phyloP scores from a whole-genome alignment of 2,797 vertebrate genomes.

The Centroberyx gerrardi region DNA sequence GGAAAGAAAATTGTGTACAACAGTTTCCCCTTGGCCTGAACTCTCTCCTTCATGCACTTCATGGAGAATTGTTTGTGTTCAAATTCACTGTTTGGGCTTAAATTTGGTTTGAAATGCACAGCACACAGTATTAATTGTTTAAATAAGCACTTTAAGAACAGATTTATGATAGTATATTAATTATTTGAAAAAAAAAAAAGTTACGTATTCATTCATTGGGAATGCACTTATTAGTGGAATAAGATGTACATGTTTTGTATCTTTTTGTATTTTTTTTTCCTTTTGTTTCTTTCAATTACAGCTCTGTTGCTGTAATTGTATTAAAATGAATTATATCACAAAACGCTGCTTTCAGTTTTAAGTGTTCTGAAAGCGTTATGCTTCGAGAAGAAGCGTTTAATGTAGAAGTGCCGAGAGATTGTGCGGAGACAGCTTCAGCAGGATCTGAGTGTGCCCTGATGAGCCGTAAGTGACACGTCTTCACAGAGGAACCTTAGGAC shows the following conservation, averaged over 20 bases:
- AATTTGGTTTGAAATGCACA: slow-evolving; percentile 3
- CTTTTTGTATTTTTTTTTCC: slow-evolving; percentile 5
- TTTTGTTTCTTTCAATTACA: slow-evolving; percentile 25
- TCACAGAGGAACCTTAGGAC: slow-evolving; percentile 32
- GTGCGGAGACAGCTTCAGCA: slow-evolving; percentile 57
- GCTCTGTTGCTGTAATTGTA: slow-evolving; percentile 23
- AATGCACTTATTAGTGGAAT: not conserved
- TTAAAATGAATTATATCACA: slow-evolving; percentile 48
- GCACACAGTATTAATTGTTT: not conserved
- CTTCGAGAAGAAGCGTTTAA: slow-evolving; percentile 30
- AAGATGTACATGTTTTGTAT: slow-evolving; percentile 19
- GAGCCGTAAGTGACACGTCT: slow-evolving; percentile 61
- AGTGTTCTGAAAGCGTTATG: slow-evolving; percentile 42
- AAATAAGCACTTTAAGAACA: not conserved
- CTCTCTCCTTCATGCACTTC: not conserved
- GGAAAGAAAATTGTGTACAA: slow-evolving; percentile 14
- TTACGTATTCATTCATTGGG: slow-evolving; percentile 25
- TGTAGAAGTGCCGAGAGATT: slow-evolving; percentile 36
- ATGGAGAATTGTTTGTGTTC: slow-evolving; percentile 22
- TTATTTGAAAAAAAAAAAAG: not conserved
- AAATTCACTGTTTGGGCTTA: slow-evolving; percentile 25
- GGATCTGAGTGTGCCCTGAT: slow-evolving; percentile 37
- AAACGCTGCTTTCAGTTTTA: slow-evolving; percentile 41
- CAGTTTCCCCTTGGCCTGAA: slow-evolving; percentile 2
- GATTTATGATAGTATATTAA: no score